These are phyloP conservation scores for Sminthopsis crassicaudata DNA, from an alignment of 2,113 vertebrate genomes.

Conservation along the genomic window DNA sequence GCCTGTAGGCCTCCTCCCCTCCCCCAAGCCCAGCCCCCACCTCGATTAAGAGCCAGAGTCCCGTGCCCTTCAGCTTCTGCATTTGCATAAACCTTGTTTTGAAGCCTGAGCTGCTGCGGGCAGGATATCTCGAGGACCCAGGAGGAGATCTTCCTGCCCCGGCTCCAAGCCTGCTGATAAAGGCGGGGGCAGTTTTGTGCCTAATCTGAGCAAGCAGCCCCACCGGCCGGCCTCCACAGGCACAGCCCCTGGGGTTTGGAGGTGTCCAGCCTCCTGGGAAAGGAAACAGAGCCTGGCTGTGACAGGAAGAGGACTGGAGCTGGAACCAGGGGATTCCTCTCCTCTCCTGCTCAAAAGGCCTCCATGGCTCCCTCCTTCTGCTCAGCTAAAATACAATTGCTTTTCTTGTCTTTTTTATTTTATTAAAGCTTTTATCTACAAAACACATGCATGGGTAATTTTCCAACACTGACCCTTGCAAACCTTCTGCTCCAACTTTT, in stretches of 20 bases:
- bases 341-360: neutral
- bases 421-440: too few species aligned
- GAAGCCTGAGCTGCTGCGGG: rapidly evolving
- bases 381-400: neutral
- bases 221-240: neutral
- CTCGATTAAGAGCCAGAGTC: neutral
- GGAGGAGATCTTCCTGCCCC: neutral
- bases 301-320: too few species aligned
- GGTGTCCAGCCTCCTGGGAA: neutral
- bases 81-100: neutral
- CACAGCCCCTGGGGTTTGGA: neutral
- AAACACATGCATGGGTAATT: too few species aligned
- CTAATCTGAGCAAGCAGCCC: neutral
- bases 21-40: neutral
- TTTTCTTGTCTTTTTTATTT: too few species aligned
- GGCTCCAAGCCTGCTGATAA: too few species aligned
- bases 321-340: neutral
- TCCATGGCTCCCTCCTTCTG: neutral
- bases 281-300: neutral
- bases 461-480: too few species aligned
- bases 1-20: neutral
- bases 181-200: neutral
- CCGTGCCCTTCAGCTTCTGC: too few species aligned
- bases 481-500: too few species aligned
- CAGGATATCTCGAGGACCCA: neutral